Base-by-base conservation (phyloP, 2,797 vertebrate species). In the Sibirionetta formosa region DNA sequence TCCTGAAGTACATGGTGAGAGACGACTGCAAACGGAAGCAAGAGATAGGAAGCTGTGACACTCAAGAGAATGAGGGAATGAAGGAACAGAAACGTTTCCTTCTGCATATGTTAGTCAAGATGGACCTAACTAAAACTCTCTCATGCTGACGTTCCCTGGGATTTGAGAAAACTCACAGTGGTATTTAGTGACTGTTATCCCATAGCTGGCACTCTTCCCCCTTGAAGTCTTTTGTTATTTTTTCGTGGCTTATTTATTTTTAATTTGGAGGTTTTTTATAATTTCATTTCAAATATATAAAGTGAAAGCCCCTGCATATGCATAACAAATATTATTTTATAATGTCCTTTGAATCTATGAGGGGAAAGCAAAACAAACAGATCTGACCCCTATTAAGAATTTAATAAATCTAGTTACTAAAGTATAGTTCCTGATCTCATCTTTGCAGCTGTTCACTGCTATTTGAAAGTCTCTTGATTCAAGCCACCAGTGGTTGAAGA, bases 21-120 rank as follows among this genome's bases (percentile, higher is more conserved):
- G 96, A 97, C 57, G 2, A 95, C 89, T 98, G 94, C 97, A 97
- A 98, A 98, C 97, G 96, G 96, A 98, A 98, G 93, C 80, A 90
- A 97, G 98, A 77, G 92, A 94, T 96, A 96, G 97, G 96, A 97
- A 98, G 94, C 97, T 95, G 93, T 97, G 97, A 95, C 96, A 97
- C 94, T 71, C 46, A 58, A 78, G 94, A 97, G 94, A 96, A 97
- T 90, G 95, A 97, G 89, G 78, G 89, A 97, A 91, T 89, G 84
- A 96, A 96, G 96, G 95, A 96, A 94, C 86, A 93, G 88, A 94
- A 95, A 81, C 92, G 93, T 95, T 96, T 83, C 53, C 82, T 96
- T 89, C 72, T 87, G 60, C n/a, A 1, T 76, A 23, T 61, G 53
- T 56, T 91, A 78, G 40, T 84, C 60, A 78, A 76, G 78, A 46